A percentile compares a stretch with the other conserved stretches of the same genome.
Evolutionary conservation across 2,113 vertebrate species (phyloP).

Genomic region (Peromyscus californicus): DNA sequence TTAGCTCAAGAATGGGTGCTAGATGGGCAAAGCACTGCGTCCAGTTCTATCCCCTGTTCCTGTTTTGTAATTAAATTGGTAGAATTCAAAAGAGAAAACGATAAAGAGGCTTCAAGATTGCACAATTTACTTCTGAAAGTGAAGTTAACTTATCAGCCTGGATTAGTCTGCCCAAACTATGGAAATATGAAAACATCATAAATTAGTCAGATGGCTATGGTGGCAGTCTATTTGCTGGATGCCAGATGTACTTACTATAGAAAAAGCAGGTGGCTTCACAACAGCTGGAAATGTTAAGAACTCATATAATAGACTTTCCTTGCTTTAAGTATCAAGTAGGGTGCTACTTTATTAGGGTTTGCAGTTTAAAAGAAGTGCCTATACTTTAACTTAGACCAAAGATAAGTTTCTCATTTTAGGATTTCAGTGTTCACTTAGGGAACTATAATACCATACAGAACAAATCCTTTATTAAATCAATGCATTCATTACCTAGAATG

Average conservation of each 20-base stretch:
- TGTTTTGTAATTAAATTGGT: slow-evolving; percentile 85
- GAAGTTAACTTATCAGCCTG: slow-evolving; percentile 86
- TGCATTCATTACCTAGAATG: slow-evolving; percentile 84
- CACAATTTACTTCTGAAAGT: slow-evolving; percentile 85
- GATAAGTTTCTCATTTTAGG: slow-evolving; percentile 80
- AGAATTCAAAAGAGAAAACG: slow-evolving; percentile 80
- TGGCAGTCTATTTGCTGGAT: slow-evolving; percentile 83
- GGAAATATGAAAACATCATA: slow-evolving; percentile 88
- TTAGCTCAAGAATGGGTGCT: slow-evolving; percentile 79
- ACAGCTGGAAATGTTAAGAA: slow-evolving; percentile 76
- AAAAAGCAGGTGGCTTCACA: slow-evolving; percentile 85
- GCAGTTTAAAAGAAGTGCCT: slow-evolving; percentile 72
- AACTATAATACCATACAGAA: slow-evolving; percentile 79
- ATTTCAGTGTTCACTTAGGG: slow-evolving; percentile 85
- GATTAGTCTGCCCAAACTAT: slow-evolving; percentile 86
- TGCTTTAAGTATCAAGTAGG: slow-evolving; percentile 60
- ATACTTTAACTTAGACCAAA: slow-evolving; percentile 77
- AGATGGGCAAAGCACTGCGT: slow-evolving; percentile 78
- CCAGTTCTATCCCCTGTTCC: slow-evolving; percentile 83
- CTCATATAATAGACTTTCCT: slow-evolving; percentile 76
- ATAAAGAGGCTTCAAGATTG: slow-evolving; percentile 81
- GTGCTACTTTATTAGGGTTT: slow-evolving; percentile 78
- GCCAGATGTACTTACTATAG: slow-evolving; percentile 83
- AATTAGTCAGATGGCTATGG: slow-evolving; percentile 87
- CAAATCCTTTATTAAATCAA: slow-evolving; percentile 85